Evolutionary conservation across 2,797 vertebrate genomes (phyloP).

Genomic region (Megalops cyprinoides): DNA sequence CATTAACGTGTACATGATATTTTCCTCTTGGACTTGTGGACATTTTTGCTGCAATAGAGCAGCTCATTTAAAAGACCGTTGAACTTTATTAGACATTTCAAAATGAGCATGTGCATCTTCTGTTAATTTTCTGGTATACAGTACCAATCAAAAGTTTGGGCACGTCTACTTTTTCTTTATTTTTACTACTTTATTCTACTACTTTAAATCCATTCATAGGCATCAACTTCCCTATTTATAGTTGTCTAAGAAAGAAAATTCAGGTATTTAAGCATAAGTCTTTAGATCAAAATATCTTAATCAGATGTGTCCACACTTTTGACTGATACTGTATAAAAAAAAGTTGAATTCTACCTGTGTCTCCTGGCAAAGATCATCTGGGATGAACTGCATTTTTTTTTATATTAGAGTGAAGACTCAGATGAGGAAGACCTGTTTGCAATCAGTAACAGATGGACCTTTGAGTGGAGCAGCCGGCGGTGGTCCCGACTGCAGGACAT

Average conservation of each 20-base stretch:
- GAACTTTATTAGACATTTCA: not conserved
- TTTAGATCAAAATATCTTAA: too few species aligned
- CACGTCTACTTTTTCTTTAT: too few species aligned
- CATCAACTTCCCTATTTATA: too few species aligned
- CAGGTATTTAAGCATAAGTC: too few species aligned
- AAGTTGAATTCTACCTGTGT: too few species aligned
- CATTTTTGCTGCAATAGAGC: not conserved
- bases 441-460: constrained; percentile 98
- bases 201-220: too few species aligned
- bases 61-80: not conserved
- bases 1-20: constrained; percentile 10
- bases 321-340: too few species aligned
- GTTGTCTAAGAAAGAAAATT: too few species aligned
- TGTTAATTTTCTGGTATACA: not conserved
- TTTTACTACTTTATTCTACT: too few species aligned
- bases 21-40: not conserved
- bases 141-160: not conserved
- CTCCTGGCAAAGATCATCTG: too few species aligned
- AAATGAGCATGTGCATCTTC: not conserved
- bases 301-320: too few species aligned
- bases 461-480: constrained; percentile 92
- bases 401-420: constrained; percentile 90
- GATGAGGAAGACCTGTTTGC: constrained; percentile 97
- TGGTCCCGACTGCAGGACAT: constrained; percentile 96
- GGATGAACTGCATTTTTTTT: too few species aligned